These are phyloP conservation scores for Kryptolebias ocellatus DNA, from an alignment of 2,797 vertebrate genomes.

Conservation along the genomic window DNA sequence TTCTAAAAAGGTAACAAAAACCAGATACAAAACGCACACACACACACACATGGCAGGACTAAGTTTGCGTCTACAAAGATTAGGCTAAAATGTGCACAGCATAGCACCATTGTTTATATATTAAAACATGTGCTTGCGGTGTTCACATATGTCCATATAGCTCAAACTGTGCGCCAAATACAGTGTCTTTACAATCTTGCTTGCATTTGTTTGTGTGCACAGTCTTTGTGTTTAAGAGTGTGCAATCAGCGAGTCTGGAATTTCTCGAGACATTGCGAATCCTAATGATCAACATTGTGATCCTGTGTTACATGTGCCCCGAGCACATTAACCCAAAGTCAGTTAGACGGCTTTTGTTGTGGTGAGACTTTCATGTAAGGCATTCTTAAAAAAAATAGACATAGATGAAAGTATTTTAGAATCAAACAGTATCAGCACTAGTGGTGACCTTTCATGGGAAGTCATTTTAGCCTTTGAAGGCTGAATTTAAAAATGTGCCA, in stretches of 20 bases:
- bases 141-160: conserved; percentile 23
- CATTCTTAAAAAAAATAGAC: background rate
- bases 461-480: conserved; percentile 17
- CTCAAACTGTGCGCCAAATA: conserved; percentile 25
- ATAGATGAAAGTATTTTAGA: background rate
- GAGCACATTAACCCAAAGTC: conserved; percentile 22
- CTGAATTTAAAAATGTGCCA: conserved; percentile 13
- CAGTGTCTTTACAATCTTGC: conserved; percentile 32
- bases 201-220: conserved; percentile 53
- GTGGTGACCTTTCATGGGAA: conserved; percentile 5
- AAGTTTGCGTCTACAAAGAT: conserved; percentile 29
- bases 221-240: conserved; percentile 34
- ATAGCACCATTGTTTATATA: background rate
- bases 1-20: no score
- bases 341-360: conserved; percentile 11
- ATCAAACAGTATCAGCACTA: background rate
- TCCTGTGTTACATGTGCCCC: conserved; percentile 58
- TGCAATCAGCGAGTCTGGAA: conserved; percentile 57
- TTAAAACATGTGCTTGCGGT: conserved; percentile 2
- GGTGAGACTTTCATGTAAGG: conserved; percentile 18
- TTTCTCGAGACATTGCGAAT: conserved; percentile 65
- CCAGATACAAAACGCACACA: conserved; percentile 18
- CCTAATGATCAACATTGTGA: conserved; percentile 66
- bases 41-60: conserved; percentile 44
- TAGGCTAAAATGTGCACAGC: conserved; percentile 22